Evolutionary conservation across 2,113 vertebrate species (phyloP), one percentile per base, ranked within the genome.

Genomic region (Spilogale gracilis): DNA sequence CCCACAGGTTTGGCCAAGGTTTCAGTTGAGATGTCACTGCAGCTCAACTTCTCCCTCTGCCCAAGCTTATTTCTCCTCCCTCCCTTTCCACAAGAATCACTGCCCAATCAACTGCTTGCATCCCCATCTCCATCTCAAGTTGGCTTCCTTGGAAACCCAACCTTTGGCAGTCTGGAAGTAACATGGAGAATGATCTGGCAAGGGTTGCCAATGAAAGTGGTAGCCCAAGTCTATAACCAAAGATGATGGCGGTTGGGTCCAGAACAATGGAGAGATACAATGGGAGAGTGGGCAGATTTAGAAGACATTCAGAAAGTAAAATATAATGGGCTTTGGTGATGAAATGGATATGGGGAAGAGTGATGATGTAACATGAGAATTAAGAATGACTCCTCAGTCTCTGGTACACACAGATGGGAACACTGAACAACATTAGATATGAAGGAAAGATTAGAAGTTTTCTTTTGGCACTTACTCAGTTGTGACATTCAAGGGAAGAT

Each of bases 241-340:
- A 9, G 93, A 60, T 3, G 32, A 18, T 3, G 11, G 48, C 23
- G 43, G 9, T 6, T 60, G 30, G 50, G 16, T 18, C 45, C 69
- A 25, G 32, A 61, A 54, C 9, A 6, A 92, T 43, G 54, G 21
- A 84, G 69, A 65, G 60, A 94, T 27, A 65, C n/a, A 9, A 6
- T 11, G 6, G 23, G 61, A 92, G 2, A 74, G n/a, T 63, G 56
- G 4, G 45, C 3, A 71, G n/a, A 84, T 38, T 67, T 32, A 48
- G 78, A 93, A 93, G 50, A 71, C 32, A 50, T 38, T 76, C 50
- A 61, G 45, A 13, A 96, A 89, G 71, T 76, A 52, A 93, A 73
- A 61, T 12, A 45, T 65, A n/a, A 60, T 38, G 71, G 56, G 12
- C n/a, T 80, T 65, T 80, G 12, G 48, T 94, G 56, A 84, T 58